These are phyloP conservation scores for Xenus cinereus DNA, from an alignment of 2,113 vertebrate species.

Conservation along the genomic window DNA sequence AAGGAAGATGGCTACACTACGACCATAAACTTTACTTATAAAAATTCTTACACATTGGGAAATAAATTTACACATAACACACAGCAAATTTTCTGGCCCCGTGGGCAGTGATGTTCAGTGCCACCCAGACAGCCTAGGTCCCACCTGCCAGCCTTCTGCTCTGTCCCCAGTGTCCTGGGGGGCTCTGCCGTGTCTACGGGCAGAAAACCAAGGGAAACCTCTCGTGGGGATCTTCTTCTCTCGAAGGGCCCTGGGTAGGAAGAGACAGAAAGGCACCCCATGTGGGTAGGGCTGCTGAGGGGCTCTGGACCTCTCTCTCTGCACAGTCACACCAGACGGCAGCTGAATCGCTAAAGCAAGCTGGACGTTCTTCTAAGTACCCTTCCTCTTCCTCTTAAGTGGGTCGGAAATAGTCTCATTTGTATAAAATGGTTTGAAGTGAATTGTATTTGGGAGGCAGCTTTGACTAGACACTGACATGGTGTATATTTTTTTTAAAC, in stretches of 20 bases:
- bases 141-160: not conserved
- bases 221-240: not conserved
- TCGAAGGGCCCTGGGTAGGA: too few species aligned
- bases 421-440: not conserved
- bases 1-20: not conserved
- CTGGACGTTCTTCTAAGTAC: not conserved
- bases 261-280: not conserved
- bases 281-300: not conserved
- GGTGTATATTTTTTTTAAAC: not conserved
- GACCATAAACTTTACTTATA: not conserved
- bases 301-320: not conserved
- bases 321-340: not conserved
- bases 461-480: not conserved
- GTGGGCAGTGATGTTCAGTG: not conserved
- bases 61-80: not conserved
- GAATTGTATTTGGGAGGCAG: not conserved
- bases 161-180: not conserved
- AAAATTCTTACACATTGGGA: not conserved
- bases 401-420: not conserved
- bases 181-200: not conserved
- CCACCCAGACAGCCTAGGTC: not conserved
- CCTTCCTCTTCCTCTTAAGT: not conserved
- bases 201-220: rapidly evolving
- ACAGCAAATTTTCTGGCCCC: not conserved
- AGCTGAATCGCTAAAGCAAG: not conserved